These are phyloP conservation scores for Apostichopus leukothele DNA, from an alignment of 53 echinoderm and acorn worm genomes.

Conservation along the genomic window DNA sequence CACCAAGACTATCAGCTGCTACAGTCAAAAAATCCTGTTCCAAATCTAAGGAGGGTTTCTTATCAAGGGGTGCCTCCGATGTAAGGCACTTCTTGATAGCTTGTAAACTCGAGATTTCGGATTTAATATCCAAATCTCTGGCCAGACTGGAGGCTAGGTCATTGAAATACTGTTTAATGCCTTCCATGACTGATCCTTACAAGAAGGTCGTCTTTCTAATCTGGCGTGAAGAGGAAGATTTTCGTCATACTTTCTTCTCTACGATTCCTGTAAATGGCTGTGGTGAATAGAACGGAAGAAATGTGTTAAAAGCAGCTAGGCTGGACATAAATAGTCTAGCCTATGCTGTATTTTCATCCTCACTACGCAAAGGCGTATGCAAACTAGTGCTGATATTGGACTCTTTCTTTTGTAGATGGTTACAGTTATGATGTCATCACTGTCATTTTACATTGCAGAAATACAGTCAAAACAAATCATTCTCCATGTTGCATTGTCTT, in stretches of 20 bases:
- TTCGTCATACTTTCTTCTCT: background rate
- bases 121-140: background rate
- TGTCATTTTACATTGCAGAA: too few relatives aligned
- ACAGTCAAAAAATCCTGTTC: slow-evolving; percentile 63
- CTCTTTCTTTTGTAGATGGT: too few relatives aligned
- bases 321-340: too few relatives aligned
- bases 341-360: too few relatives aligned
- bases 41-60: slow-evolving; percentile 39
- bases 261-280: background rate
- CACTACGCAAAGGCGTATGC: too few relatives aligned
- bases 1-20: slow-evolving; percentile 54
- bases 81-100: slow-evolving; percentile 12
- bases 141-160: background rate
- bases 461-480: too few relatives aligned
- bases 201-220: background rate
- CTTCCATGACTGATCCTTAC: slow-evolving; percentile 19
- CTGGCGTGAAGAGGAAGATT: background rate
- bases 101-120: slow-evolving; percentile 16
- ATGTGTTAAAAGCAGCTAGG: too few relatives aligned
- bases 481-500: too few relatives aligned
- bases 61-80: background rate
- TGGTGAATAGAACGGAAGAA: too few relatives aligned
- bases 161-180: slow-evolving; percentile 31
- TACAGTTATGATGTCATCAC: too few relatives aligned
- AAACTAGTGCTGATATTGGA: too few relatives aligned